Evolutionary conservation across 2,888 invertebrate species (phyloP).

Genomic region (Eupeodes latifasciatus): DNA sequence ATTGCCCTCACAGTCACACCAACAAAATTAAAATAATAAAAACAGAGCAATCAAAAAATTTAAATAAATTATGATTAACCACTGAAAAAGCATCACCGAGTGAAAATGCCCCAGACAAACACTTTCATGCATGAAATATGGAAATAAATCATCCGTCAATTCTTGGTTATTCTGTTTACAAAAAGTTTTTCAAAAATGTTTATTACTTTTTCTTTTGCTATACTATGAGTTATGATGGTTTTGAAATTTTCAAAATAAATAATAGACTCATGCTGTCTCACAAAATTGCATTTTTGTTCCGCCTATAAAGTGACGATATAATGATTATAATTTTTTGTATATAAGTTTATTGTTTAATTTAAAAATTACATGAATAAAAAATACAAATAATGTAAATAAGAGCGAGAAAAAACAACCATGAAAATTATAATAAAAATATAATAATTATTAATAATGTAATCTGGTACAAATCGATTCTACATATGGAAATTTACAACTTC

Average conservation of each 20-base stretch:
- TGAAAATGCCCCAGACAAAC: constrained; percentile 23
- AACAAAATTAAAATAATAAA: constrained; percentile 9
- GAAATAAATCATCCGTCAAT: constrained; percentile 33
- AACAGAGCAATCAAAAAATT: constrained; percentile 16
- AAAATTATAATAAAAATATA: constrained; percentile 25
- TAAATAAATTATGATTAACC: constrained; percentile 21
- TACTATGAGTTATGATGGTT: constrained; percentile 42
- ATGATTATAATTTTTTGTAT: neutral
- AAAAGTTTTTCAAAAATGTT: constrained; percentile 47
- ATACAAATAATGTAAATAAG: constrained; percentile 74
- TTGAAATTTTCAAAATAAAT: constrained; percentile 38
- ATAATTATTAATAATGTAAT: neutral
- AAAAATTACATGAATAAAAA: constrained; percentile 58
- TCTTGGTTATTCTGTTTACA: constrained; percentile 22
- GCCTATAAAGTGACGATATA: constrained; percentile 26
- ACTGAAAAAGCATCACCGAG: neutral
- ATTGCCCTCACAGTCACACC: constrained; percentile 14
- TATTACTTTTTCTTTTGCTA: constrained; percentile 52
- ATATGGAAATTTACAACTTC: constrained; percentile 76
- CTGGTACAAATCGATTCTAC: constrained; percentile 16
- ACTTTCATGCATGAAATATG: constrained; percentile 34
- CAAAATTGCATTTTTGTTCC: constrained; percentile 29
- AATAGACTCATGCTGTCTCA: constrained; percentile 26
- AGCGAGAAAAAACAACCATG: constrained; percentile 33
- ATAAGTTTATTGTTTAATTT: constrained; percentile 57